Evolutionary conservation across 2,888 invertebrate genomes (phyloP).

Genomic region (Polietes domitor): DNA sequence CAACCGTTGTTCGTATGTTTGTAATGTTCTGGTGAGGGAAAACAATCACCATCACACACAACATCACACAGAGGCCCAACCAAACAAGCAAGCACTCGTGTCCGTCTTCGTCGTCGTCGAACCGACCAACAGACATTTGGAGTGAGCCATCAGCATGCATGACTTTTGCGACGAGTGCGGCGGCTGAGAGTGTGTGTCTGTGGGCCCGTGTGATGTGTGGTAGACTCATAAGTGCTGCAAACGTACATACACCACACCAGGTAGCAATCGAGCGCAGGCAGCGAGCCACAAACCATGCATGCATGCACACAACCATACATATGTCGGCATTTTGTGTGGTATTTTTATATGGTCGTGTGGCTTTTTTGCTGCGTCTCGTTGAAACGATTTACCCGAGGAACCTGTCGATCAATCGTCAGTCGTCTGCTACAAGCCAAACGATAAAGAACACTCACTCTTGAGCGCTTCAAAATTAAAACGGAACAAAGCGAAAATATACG

Average conservation of each 20-base stretch:
- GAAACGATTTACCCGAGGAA: constrained; percentile 77
- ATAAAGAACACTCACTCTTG: constrained; percentile 73
- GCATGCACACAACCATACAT: not conserved
- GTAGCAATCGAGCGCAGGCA: constrained; percentile 45
- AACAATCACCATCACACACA: not conserved
- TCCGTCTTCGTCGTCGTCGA: not conserved
- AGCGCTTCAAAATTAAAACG: not conserved
- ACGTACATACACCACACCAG: constrained; percentile 65
- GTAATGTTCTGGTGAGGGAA: constrained; percentile 15
- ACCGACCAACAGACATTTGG: not conserved
- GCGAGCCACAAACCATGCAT: not conserved
- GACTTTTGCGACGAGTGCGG: not conserved
- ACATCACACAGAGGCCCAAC: not conserved
- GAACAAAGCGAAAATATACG: not conserved
- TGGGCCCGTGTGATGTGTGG: not conserved
- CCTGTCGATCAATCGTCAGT: constrained; percentile 80
- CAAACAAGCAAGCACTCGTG: not conserved
- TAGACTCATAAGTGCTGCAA: constrained; percentile 51
- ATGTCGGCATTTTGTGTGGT: constrained; percentile 62
- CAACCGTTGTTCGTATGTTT: not conserved
- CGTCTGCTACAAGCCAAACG: constrained; percentile 76
- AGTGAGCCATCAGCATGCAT: constrained; percentile 1
- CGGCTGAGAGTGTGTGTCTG: not conserved
- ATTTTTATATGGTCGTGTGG: constrained; percentile 70
- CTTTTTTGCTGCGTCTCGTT: constrained; percentile 70